Evolutionary conservation across 2,113 vertebrate genomes (phyloP).

Genomic region (Xyrauchen texanus): DNA sequence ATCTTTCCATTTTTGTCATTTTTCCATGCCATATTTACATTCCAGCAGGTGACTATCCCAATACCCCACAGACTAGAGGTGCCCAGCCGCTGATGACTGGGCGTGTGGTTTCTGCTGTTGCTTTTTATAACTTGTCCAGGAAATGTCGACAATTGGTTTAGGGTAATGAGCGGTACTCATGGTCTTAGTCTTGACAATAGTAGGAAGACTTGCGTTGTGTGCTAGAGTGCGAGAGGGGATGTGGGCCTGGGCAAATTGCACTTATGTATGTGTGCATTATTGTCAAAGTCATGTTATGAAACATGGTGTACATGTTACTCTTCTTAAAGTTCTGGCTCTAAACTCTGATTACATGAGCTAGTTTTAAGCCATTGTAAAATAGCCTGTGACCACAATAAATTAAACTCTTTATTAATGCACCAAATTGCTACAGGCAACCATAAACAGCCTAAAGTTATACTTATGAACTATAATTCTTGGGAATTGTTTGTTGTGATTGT

Average conservation of each 20-base stretch:
- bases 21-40: neutral
- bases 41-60: slow-evolving; percentile 3
- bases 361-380: neutral
- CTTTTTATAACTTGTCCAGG: slow-evolving; percentile 99
- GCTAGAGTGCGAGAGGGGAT: slow-evolving; percentile 69
- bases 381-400: neutral
- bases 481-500: slow-evolving; percentile 1
- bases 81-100: slow-evolving; percentile 48
- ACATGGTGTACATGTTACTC: neutral
- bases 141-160: slow-evolving; percentile 94
- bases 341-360: no score
- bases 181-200: slow-evolving; percentile 93
- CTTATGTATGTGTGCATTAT: slow-evolving; percentile 3
- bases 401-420: neutral
- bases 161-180: slow-evolving; percentile 93
- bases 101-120: slow-evolving; percentile 90
- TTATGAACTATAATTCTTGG: neutral
- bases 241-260: neutral
- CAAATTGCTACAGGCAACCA: neutral
- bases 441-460: neutral
- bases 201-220: slow-evolving; percentile 88
- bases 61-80: slow-evolving; percentile 8
- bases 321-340: no score
- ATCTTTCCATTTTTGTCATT: neutral
- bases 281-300: slow-evolving; percentile 18